Evolutionary conservation across 2,797 vertebrate genomes (phyloP).

Genomic region (Gallirallus australis): DNA sequence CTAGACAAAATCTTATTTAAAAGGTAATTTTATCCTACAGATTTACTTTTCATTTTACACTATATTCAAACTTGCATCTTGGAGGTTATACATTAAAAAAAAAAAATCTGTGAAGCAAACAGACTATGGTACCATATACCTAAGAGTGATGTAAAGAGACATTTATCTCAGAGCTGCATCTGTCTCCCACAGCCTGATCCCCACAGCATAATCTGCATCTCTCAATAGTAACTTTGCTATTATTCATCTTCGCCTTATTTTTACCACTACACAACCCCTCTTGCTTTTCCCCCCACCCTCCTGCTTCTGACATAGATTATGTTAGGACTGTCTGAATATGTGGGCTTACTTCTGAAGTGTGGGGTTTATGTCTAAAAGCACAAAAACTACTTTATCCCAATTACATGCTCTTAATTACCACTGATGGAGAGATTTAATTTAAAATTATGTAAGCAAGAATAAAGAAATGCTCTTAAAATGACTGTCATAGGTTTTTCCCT

Average conservation of each 20-base stretch:
- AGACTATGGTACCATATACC: neutral
- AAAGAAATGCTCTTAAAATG: neutral
- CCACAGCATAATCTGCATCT: neutral
- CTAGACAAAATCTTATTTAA: neutral
- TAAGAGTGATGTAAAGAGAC: neutral
- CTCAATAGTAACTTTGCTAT: neutral
- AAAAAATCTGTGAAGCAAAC: neutral
- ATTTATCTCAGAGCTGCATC: neutral
- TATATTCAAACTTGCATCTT: neutral
- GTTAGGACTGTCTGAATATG: neutral
- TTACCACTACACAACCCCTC: neutral
- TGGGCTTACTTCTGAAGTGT: neutral
- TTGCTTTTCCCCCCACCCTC: neutral
- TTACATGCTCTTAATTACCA: neutral
- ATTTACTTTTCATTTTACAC: neutral
- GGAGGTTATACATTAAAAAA: neutral
- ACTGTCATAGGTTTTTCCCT: neutral
- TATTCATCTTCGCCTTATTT: neutral
- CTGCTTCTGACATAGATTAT: neutral
- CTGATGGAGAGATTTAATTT: neutral
- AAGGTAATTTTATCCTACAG: neutral
- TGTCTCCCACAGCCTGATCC: neutral
- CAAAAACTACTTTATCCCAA: neutral
- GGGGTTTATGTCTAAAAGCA: neutral
- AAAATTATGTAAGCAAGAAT: neutral